Evolutionary conservation across 2,797 vertebrate species (phyloP).

Genomic region (Clarias pachynema): DNA sequence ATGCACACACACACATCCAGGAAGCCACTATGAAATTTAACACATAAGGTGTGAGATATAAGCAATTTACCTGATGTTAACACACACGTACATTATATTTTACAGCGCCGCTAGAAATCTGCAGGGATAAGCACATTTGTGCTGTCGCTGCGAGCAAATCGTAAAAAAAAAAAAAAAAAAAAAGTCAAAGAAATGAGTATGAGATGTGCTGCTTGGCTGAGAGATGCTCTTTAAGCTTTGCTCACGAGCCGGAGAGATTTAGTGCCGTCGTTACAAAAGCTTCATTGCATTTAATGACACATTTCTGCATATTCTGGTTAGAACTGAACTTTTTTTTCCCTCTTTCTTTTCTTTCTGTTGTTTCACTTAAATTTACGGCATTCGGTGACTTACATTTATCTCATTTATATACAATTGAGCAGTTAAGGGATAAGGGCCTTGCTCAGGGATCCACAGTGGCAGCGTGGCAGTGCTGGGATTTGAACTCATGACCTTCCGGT

Average conservation of each 20-base stretch:
- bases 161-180: conserved; percentile 24
- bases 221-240: conserved; percentile 48
- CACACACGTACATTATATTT: conserved; percentile 46
- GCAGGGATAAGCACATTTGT: conserved; percentile 53
- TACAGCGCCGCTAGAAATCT: conserved; percentile 46
- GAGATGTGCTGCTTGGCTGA: conserved; percentile 26
- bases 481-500: too few relatives aligned
- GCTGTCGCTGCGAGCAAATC: conserved; percentile 45
- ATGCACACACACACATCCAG: conserved; percentile 15
- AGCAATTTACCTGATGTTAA: conserved; percentile 59
- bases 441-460: too few relatives aligned
- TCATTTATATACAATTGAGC: too few relatives aligned
- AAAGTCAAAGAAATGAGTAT: conserved; percentile 35
- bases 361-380: not conserved
- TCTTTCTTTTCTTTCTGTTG: not conserved
- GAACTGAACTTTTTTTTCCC: not conserved
- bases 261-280: conserved; percentile 41
- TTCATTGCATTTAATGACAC: conserved; percentile 42
- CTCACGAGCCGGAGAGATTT: conserved; percentile 46
- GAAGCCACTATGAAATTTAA: conserved; percentile 37
- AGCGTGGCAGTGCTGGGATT: too few relatives aligned
- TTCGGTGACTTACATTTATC: too few relatives aligned
- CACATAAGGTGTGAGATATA: conserved; percentile 54
- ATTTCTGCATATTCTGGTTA: conserved; percentile 1
- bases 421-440: too few relatives aligned